Base-by-base conservation (phyloP, 1,140 invertebrate genomes). In the Pygmarrhopalites habei region DNA sequence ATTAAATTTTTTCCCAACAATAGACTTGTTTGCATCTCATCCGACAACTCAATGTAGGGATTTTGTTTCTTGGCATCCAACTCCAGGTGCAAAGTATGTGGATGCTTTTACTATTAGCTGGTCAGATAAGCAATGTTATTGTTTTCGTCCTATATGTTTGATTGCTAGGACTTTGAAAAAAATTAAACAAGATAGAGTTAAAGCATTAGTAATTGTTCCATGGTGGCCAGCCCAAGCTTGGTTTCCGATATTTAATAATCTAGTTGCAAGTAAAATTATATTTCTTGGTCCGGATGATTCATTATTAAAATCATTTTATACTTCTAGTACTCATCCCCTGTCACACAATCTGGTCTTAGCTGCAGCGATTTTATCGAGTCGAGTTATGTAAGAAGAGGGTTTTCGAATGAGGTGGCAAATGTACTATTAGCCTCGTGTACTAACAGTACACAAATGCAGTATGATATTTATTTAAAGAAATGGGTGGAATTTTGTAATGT, bases 101-200 rank as follows among this genome's bases (percentile, higher is more conserved):
- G 46, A 60, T n/a, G 47, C 46, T 0, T 60, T 60, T 30, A 60
- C 58, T 7, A 1, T 51, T 1, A 2, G 19, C 3, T 60, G 47
- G 58, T 32, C 21, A 12, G 32, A 51, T 17, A 10, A 25, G 14
- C 10, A 32, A 1, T 49, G 29, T 25, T 60, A 60, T 39, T 44
- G 44, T 1, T 64, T 64, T 30, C 62, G 53, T 35, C 62, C 62
- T 19, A 58, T 64, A 26, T 46, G 23, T 21, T 30, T 58, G 10
- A 58, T 64, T 1, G 23, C 39, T 7, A 39, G 32, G 49, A 28
- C 25, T 15, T 15, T 64, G 2, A 39, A 51, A 21, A 57, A 64
- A 35, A 47, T 46, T 2, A 15, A n/a, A 14, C 10, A 46, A 5
- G 53, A 64, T 2, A 47, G 35, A 44, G 55, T 55, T 1, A 21